phyloP scores from a whole-genome alignment of 2,113 vertebrate genomes.

The Macrotus californicus region DNA sequence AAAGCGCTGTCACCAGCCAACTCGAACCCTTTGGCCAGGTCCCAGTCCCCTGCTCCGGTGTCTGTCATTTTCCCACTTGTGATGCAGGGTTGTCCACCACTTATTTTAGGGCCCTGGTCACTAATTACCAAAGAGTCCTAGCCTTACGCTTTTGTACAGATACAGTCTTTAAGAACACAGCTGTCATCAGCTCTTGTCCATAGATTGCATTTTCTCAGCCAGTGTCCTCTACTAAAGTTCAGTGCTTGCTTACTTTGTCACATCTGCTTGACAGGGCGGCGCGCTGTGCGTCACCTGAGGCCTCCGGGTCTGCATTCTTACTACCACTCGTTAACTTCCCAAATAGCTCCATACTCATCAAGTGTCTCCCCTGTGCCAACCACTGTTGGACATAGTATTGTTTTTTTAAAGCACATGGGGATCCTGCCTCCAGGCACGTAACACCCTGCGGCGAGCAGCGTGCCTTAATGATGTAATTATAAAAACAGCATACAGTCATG shows the following conservation, averaged over 20 bases:
- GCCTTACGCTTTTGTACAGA: not conserved
- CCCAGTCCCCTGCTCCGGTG: not conserved
- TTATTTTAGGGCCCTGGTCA: not conserved
- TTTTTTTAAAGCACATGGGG: not conserved
- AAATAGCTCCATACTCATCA: not conserved
- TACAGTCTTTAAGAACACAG: not conserved
- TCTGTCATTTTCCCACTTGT: not conserved
- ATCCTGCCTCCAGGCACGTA: not conserved
- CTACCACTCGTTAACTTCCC: not conserved
- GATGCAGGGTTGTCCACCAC: not conserved
- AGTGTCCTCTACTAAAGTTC: not conserved
- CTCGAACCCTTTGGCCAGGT: not conserved
- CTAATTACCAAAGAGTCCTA: not conserved
- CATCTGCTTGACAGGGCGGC: fast-evolving
- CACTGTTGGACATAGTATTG: not conserved
- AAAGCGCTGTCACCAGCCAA: not conserved
- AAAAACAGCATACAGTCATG: not conserved
- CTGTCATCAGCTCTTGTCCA: not conserved
- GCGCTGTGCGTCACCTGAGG: too few species aligned
- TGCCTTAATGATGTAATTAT: not conserved
- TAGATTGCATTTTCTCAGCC: not conserved
- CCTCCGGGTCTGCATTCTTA: not conserved
- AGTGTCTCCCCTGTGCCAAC: not conserved
- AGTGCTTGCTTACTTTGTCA: not conserved
- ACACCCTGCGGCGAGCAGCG: not conserved